These are phyloP conservation scores for Selenia dentaria DNA, from an alignment of 2,888 invertebrate genomes.

Conservation along the genomic window DNA sequence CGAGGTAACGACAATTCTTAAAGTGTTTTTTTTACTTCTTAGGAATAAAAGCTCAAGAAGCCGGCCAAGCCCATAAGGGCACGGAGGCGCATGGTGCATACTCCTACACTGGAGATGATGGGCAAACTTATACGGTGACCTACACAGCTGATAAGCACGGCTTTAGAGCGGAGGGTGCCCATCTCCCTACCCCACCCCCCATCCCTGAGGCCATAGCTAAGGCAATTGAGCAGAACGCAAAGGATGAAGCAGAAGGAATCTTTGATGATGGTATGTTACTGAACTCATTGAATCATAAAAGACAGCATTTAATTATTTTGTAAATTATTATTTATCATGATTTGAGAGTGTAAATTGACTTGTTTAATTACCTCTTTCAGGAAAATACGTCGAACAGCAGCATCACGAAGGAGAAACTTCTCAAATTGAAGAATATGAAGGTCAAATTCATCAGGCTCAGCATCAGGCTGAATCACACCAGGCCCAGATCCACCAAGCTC, in stretches of 20 bases:
- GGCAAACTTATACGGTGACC: constrained; percentile 77
- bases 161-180: constrained; percentile 81
- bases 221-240: constrained; percentile 74
- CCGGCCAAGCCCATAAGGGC: constrained; percentile 61
- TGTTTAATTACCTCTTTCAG: constrained; percentile 31
- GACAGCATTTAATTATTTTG: too few species aligned
- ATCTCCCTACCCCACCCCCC: constrained; percentile 85
- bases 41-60: constrained; percentile 83
- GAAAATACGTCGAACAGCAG: constrained; percentile 45
- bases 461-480: not conserved
- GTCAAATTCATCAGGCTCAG: constrained; percentile 4
- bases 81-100: constrained; percentile 77
- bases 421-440: not conserved
- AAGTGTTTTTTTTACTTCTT: constrained; percentile 21
- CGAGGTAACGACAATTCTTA: too few species aligned
- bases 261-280: constrained; percentile 75
- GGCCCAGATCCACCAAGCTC: constrained; percentile 6
- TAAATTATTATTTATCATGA: too few species aligned
- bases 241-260: constrained; percentile 77
- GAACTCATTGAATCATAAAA: too few species aligned
- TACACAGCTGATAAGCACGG: constrained; percentile 85
- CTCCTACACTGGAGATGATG: constrained; percentile 85
- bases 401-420: constrained; percentile 22
- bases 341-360: too few species aligned
- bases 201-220: constrained; percentile 82